Base-by-base conservation (phyloP, 2,113 vertebrate species). In the Cardinalis cardinalis region DNA sequence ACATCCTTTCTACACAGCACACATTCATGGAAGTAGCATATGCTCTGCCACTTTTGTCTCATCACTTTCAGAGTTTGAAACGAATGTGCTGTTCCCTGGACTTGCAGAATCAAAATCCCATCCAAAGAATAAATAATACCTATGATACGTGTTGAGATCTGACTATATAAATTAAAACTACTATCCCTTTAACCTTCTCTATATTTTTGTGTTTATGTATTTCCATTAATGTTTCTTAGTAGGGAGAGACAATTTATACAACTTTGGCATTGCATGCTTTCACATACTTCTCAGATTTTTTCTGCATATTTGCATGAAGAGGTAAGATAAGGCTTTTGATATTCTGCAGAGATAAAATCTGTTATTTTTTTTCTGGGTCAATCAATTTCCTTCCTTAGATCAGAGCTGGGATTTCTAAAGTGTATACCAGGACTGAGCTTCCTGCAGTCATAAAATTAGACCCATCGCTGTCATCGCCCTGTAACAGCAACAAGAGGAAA, bases 311-410 rank as follows among this genome's bases (percentile, higher is more conserved):
- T 95, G 68, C 51, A 24, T 89, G 66, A 84, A 84, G 53, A 84
- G 66, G 74, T 95, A 90, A 79, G 38, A 70, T 93, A 84, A 87
- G 77, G 94, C 77, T 58, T 84, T 93, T 90, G 44, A 82, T 90
- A 83, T 79, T 92, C 73, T 16, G 4, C 46, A 76, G 70, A 92
- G 76, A 82, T 72, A 87, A 93, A 94, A 84, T 43, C 88, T 89
- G 56, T 52, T 83, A 7, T 78, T 92, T 95, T 95, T 95, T 95
- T 95, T 95, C 90, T 94, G 84, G 93, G 95, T 94, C 91, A 91
- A 2, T 95, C 92, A 94, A 82, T 95, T 93, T 92, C 7, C 21
- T 69, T 87, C 86, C 88, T 92, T 87, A 92, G 84, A 95, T 95
- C 84, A 72, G 84, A 61, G 58, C 90, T 88, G 80, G 73, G 63